Evolutionary conservation across 2,888 invertebrate genomes (phyloP).

Genomic region (Brachylomia viminalis): DNA sequence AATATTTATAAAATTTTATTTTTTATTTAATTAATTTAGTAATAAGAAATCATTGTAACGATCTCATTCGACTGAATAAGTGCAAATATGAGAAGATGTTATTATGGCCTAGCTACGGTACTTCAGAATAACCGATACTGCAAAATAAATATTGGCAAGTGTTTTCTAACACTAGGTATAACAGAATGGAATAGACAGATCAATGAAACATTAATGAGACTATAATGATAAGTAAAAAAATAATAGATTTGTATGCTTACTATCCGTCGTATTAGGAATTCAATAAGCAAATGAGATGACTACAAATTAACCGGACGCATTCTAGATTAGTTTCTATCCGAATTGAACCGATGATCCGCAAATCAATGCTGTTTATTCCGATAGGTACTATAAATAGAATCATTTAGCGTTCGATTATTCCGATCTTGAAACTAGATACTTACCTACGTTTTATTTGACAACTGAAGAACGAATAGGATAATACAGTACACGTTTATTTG

Average conservation of each 20-base stretch:
- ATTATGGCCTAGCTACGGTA: conserved; percentile 11
- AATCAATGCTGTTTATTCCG: conserved; percentile 37
- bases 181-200: background rate
- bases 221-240: conserved; percentile 7
- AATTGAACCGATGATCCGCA: conserved; percentile 42
- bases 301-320: conserved; percentile 56
- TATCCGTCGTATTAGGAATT: conserved; percentile 30
- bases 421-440: conserved; percentile 40
- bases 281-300: conserved; percentile 42
- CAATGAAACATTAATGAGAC: background rate
- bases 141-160: conserved; percentile 39
- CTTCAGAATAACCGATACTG: conserved; percentile 53
- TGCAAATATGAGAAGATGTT: conserved; percentile 27
- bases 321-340: conserved; percentile 49
- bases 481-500: conserved; percentile 52
- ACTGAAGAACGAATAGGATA: conserved; percentile 39
- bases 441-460: conserved; percentile 44
- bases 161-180: conserved; percentile 8
- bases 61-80: background rate
- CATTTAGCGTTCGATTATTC: conserved; percentile 46
- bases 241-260: conserved; percentile 34
- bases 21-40: background rate
- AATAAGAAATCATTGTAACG: background rate
- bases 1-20: background rate
- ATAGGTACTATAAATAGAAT: conserved; percentile 41